Percentiles rank a stretch among this genome's conserved stretches.
Evolutionary conservation across 2,113 vertebrate species (phyloP).

Genomic region (Corythornis cristatus): DNA sequence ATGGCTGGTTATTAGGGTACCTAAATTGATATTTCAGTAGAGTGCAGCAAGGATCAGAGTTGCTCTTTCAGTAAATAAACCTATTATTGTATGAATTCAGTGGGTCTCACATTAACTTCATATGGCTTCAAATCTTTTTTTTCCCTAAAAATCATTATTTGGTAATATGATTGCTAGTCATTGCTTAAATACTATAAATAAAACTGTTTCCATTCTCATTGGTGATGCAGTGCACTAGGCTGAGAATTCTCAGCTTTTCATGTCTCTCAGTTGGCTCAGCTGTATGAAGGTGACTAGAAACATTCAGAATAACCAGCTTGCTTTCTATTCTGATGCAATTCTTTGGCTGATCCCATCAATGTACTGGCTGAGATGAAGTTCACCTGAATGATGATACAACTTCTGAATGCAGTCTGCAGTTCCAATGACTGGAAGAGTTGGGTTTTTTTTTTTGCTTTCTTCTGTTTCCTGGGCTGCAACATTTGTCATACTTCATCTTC

Average conservation of each 20-base stretch:
- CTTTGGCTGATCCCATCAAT: constrained; percentile 45
- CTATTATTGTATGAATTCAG: neutral
- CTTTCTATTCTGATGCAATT: neutral
- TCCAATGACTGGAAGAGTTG: neutral
- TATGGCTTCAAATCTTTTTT: constrained; percentile 32
- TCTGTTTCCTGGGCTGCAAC: neutral
- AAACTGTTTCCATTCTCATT: neutral
- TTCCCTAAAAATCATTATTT: neutral
- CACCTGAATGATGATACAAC: neutral
- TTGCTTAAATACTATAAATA: neutral
- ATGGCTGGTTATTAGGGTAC: neutral
- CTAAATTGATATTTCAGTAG: neutral
- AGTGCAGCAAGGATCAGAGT: neutral
- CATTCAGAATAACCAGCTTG: neutral
- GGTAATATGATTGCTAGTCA: neutral
- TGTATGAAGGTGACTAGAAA: neutral
- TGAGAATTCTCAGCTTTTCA: neutral
- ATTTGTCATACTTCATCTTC: neutral
- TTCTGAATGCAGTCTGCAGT: constrained; percentile 2
- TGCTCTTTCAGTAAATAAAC: neutral
- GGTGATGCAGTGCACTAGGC: neutral
- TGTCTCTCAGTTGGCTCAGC: neutral
- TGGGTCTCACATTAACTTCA: neutral
- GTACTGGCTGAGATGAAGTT: neutral
- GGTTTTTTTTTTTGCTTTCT: constrained; percentile 24